phyloP scores from a whole-genome alignment of 2,888 invertebrate species.

The Odontocolon sp. region DNA sequence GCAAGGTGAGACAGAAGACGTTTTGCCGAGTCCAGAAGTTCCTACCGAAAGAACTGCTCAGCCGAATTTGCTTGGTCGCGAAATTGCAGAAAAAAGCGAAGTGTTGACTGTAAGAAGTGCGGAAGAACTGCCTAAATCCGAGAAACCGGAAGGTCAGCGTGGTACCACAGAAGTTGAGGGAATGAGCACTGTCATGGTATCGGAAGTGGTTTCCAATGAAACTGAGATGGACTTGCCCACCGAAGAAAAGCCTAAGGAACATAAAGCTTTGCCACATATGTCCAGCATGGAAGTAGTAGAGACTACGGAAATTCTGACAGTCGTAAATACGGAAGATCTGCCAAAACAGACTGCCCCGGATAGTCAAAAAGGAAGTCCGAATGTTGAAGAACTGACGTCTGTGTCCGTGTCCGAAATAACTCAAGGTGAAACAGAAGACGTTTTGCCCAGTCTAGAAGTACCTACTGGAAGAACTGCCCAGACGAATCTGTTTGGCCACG shows the following conservation, averaged over 20 bases:
- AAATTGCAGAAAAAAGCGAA: constrained; percentile 76
- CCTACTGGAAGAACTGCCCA: constrained; percentile 78
- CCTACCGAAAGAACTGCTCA: constrained; percentile 78
- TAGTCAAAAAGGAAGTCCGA: constrained; percentile 61
- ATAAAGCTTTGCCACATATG: constrained; percentile 69
- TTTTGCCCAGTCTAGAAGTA: constrained; percentile 63
- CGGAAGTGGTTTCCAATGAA: constrained; percentile 73
- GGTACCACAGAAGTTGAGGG: constrained; percentile 71
- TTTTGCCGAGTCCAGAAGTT: constrained; percentile 63
- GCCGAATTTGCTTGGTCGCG: constrained; percentile 75
- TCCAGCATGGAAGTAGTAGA: constrained; percentile 67
- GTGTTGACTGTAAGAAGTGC: constrained; percentile 67
- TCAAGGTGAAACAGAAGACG: constrained; percentile 74
- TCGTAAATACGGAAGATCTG: constrained; percentile 55
- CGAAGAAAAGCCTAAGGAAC: constrained; percentile 71
- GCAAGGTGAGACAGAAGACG: constrained; percentile 77
- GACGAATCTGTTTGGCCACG: constrained; percentile 75
- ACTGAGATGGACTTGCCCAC: constrained; percentile 65
- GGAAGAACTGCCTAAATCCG: constrained; percentile 62
- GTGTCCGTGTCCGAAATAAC: constrained; percentile 73
- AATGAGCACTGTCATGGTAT: constrained; percentile 69
- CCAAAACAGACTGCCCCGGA: constrained; percentile 51
- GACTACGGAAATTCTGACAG: constrained; percentile 66
- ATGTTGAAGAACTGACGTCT: constrained; percentile 64
- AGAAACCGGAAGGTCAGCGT: constrained; percentile 66